Percentiles rank a stretch among this genome's conserved stretches.
phyloP scores from a whole-genome alignment of 23 tunicate species.

The Ciona savignyi region DNA sequence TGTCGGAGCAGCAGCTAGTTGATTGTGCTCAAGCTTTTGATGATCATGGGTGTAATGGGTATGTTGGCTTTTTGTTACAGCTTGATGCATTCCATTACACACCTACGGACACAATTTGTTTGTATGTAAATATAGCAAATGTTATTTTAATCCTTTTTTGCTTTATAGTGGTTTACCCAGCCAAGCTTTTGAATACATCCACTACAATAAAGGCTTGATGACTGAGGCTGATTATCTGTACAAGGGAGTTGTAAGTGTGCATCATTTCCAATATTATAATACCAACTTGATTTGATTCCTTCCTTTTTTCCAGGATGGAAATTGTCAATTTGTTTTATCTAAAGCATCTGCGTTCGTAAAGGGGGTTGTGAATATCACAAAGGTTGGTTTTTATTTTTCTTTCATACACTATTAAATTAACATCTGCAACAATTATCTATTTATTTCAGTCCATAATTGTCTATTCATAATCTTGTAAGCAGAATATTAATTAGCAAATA shows the following conservation, averaged over 20 bases:
- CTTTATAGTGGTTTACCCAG: conserved; percentile 80
- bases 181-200: conserved; percentile 95
- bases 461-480: too few species aligned
- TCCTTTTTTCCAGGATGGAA: conserved; percentile 20
- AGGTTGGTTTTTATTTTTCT: conserved; percentile 11
- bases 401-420: too few species aligned
- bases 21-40: conserved; percentile 88
- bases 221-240: conserved; percentile 74
- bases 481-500: too few species aligned
- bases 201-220: conserved; percentile 77
- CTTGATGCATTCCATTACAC: too few species aligned
- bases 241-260: conserved; percentile 37
- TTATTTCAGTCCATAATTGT: too few species aligned
- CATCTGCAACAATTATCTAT: too few species aligned
- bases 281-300: not conserved
- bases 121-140: too few species aligned
- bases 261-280: not conserved
- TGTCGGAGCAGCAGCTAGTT: conserved; percentile 92
- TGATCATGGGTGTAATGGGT: conserved; percentile 94
- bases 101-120: too few species aligned
- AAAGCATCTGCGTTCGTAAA: conserved; percentile 61
- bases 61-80: too few species aligned
- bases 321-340: conserved; percentile 43
- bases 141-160: not conserved
- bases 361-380: conserved; percentile 73